These are phyloP conservation scores for Heliopora coerulea DNA, from an alignment of 92 coral and sea anemone genomes.

Conservation along the genomic window DNA sequence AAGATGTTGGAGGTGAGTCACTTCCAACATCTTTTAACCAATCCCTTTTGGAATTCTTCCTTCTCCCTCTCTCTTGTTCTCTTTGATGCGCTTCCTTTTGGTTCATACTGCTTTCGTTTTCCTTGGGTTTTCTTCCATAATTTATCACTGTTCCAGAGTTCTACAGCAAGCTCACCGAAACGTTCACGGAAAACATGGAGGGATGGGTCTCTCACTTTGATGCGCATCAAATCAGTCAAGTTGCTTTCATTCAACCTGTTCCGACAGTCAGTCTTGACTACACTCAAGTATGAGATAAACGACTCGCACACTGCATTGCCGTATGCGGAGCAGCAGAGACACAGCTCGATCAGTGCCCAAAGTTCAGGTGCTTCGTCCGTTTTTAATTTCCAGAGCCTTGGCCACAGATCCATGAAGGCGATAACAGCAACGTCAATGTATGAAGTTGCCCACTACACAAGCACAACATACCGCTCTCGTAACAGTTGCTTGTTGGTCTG, in stretches of 20 bases:
- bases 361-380: too few species aligned
- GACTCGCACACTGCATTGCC: too few species aligned
- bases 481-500: slow-evolving; percentile 55
- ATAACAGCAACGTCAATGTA: slow-evolving; percentile 57
- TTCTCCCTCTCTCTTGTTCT: slow-evolving; percentile 58
- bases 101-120: slow-evolving; percentile 60
- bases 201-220: slow-evolving; percentile 64
- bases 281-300: too few species aligned
- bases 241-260: too few species aligned
- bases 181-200: slow-evolving; percentile 52
- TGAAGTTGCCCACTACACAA: slow-evolving; percentile 60
- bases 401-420: slow-evolving; percentile 65
- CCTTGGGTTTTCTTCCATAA: too few species aligned
- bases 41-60: slow-evolving; percentile 54
- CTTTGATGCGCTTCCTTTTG: too few species aligned
- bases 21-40: slow-evolving; percentile 56
- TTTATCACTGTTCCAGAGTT: too few species aligned
- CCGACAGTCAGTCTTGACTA: too few species aligned
- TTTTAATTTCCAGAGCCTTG: slow-evolving; percentile 60
- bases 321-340: too few species aligned
- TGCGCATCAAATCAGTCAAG: slow-evolving; percentile 56
- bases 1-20: too few species aligned
- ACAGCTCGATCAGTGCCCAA: too few species aligned
- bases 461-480: slow-evolving; percentile 56
- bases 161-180: too few species aligned